A percentile compares a stretch with the other conserved stretches of the same genome.
phyloP scores from a whole-genome alignment of 2,797 vertebrate genomes.

The Acipenser oxyrinchus region DNA sequence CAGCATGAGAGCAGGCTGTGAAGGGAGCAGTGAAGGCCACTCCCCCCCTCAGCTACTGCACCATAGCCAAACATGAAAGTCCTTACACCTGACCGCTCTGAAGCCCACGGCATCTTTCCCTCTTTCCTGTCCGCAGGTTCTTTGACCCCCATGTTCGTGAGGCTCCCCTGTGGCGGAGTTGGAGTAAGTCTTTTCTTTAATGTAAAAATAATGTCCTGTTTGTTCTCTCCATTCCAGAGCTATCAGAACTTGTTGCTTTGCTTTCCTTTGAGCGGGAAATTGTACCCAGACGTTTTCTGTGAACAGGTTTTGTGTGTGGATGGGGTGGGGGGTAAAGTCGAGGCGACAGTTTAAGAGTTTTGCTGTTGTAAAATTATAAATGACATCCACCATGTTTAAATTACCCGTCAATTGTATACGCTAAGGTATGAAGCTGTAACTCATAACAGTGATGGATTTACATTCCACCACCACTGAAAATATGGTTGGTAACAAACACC shows the following conservation, averaged over 20 bases:
- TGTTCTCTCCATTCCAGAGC: conserved; percentile 60
- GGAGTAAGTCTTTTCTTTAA: conserved; percentile 75
- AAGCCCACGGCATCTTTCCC: background rate
- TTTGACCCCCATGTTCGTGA: conserved; percentile 83
- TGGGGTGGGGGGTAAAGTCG: background rate
- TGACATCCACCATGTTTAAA: no score
- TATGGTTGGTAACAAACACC: no score
- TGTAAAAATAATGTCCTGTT: conserved; percentile 62
- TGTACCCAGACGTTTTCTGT: conserved; percentile 72
- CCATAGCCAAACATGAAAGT: no score
- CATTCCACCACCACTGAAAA: no score
- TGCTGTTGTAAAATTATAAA: no score
- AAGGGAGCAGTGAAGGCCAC: background rate
- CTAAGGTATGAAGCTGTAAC: no score
- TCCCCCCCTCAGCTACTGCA: no score
- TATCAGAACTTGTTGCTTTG: conserved; percentile 65
- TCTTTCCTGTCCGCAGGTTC: conserved; percentile 62
- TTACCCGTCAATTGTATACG: no score
- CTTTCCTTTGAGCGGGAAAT: conserved; percentile 64
- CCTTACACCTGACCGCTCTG: no score
- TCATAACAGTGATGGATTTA: no score
- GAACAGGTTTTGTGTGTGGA: conserved; percentile 35
- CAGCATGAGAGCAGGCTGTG: background rate
- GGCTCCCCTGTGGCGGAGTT: conserved; percentile 88
- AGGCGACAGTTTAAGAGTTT: no score